Evolutionary conservation across 2,888 invertebrate species (phyloP).

Genomic region (Phaonia tiefii): DNA sequence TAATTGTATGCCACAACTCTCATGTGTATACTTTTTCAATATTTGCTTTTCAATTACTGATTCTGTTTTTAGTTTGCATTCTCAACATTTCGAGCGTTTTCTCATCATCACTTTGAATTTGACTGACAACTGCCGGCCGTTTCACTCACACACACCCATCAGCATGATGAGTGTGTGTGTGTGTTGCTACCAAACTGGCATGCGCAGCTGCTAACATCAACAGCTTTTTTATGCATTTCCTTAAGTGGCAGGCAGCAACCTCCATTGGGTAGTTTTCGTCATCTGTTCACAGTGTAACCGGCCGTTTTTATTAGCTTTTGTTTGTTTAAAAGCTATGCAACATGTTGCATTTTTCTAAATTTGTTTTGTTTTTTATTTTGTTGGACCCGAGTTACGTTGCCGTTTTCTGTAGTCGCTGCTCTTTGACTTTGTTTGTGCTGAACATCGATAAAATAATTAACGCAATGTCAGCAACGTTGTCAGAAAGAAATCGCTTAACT

Average conservation of each 20-base stretch:
- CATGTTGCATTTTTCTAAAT: constrained; percentile 60
- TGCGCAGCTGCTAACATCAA: constrained; percentile 76
- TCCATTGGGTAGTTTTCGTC: constrained; percentile 60
- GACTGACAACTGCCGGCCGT: constrained; percentile 78
- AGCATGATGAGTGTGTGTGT: not conserved
- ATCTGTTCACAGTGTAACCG: constrained; percentile 8
- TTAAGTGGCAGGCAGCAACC: constrained; percentile 65
- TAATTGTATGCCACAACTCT: too few species aligned
- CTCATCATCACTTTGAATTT: constrained; percentile 76
- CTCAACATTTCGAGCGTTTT: not conserved
- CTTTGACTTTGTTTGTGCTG: constrained; percentile 44
- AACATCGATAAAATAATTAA: constrained; percentile 67
- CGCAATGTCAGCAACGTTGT: constrained; percentile 65
- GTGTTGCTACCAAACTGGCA: constrained; percentile 68
- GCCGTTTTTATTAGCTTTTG: constrained; percentile 24
- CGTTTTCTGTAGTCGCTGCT: too few species aligned
- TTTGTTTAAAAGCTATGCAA: constrained; percentile 53
- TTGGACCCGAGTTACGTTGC: constrained; percentile 35
- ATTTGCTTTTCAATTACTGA: too few species aligned
- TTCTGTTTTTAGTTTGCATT: too few species aligned
- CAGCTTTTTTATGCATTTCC: constrained; percentile 72
- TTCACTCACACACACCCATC: constrained; percentile 42
- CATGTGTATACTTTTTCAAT: too few species aligned
- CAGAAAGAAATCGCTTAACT: constrained; percentile 44
- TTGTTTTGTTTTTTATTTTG: constrained; percentile 32